Evolutionary conservation across 2,797 vertebrate species (phyloP), one percentile per base, ranked within the genome.

Genomic region (Phalloptychus januarius): DNA sequence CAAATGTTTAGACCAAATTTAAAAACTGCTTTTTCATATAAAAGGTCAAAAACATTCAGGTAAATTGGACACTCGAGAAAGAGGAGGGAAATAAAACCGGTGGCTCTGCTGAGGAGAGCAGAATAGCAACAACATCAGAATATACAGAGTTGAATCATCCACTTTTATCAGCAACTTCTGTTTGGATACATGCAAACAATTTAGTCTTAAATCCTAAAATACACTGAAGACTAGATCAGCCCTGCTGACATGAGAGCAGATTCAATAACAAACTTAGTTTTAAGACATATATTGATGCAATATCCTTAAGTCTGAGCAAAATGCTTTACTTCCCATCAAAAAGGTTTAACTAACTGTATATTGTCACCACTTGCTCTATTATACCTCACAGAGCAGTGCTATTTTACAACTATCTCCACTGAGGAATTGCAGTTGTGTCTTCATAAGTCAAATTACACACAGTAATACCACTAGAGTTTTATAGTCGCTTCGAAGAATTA

Each of bases 301-400:
- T 52, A 42, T 25, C 10, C 25, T 31, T 38, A 61, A 46, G 65
- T 52, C 10, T 42, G 44, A 45, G 31, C 10, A 31, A 69, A 48
- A 16, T 31, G 48, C n/a, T 67, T 71, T 38, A 71, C 40, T 54
- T 54, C 8, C 46, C 5, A 58, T 2, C 4, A 38, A 13, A 16
- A 42, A 44, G 54, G 54, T 58, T 20, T 50, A 36, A 46, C 7
- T 40, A 72, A 72, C 67, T 16, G 46, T 25, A 13, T 73, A 61
- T 48, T 67, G 33, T 80, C 79, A 65, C 33, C 12, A 54, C 42
- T n/a, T 54, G 8, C 28, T 65, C 76, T 71, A n/a, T n/a, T n/a
- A n/a, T n/a, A n/a, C n/a, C n/a, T n/a, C n/a, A n/a, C n/a, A n/a
- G n/a, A 79, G 63, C 50, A n/a, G 28, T 31, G 46, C 38, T 46